A percentile compares a stretch with the other conserved stretches of the same genome.
These are phyloP conservation scores for Pachyramphus minor DNA, from an alignment of 2,113 vertebrate species.

Conservation along the genomic window DNA sequence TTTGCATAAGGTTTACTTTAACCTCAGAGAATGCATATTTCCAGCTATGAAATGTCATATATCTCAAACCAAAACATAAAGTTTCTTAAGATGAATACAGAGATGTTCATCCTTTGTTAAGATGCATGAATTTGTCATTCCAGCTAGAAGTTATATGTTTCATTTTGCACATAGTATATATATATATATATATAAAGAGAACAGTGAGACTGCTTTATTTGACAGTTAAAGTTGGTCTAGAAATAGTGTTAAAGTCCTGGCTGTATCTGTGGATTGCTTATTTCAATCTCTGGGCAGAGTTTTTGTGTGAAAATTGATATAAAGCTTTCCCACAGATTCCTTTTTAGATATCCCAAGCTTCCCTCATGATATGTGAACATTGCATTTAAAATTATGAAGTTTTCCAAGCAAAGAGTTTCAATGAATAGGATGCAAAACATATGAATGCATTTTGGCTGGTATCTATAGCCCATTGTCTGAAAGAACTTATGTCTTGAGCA, in stretches of 20 bases:
- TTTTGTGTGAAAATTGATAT: background rate
- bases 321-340: background rate
- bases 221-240: background rate
- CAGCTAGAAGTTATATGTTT: background rate
- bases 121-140: background rate
- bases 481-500: background rate
- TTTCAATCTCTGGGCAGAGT: background rate
- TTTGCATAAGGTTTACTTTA: background rate
- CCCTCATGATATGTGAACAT: background rate
- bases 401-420: background rate
- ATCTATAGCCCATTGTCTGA: background rate
- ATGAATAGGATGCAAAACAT: background rate
- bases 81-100: background rate
- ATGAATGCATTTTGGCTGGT: background rate
- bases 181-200: background rate
- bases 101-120: conserved; percentile 11
- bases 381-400: background rate
- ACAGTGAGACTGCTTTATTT: background rate
- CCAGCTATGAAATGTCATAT: background rate
- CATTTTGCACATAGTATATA: background rate
- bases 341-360: background rate
- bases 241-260: background rate
- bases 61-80: background rate
- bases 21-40: background rate
- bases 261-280: background rate